A percentile compares a stretch with the other conserved stretches of the same genome.
Evolutionary conservation across 2,888 invertebrate species (phyloP).

Genomic region (Nasonia oneida): DNA sequence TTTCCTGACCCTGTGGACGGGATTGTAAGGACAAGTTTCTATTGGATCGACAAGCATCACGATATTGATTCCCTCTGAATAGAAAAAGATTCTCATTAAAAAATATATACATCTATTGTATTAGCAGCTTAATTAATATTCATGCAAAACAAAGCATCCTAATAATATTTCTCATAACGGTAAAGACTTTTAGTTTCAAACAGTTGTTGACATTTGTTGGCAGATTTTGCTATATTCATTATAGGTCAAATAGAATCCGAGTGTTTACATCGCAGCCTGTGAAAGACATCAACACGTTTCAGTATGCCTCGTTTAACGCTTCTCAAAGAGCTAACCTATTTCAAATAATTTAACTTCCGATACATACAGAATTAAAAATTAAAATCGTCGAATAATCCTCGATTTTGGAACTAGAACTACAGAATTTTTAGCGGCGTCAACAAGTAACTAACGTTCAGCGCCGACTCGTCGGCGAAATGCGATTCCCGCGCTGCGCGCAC

Average conservation of each 20-base stretch:
- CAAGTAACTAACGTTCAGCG: not conserved
- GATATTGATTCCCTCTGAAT: not conserved
- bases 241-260: no score
- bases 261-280: not conserved
- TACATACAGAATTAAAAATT: not conserved
- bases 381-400: not conserved
- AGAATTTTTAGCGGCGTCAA: not conserved
- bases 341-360: not conserved
- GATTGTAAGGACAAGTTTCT: slow-evolving; percentile 69
- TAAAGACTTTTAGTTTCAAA: not conserved
- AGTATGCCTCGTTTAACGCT: not conserved
- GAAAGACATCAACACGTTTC: not conserved
- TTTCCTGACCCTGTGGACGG: slow-evolving; percentile 65
- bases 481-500: not conserved
- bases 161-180: not conserved
- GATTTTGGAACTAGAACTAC: not conserved
- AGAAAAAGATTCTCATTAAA: not conserved
- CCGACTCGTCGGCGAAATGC: not conserved
- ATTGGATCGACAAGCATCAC: slow-evolving; percentile 63
- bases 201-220: not conserved
- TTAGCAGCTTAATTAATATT: not conserved
- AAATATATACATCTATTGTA: not conserved
- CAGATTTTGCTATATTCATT: no score
- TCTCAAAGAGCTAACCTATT: not conserved
- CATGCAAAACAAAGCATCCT: not conserved